Percentiles rank a stretch among this genome's conserved stretches.
These are phyloP conservation scores for Archips crataeganus DNA, from an alignment of 2,888 invertebrate species.

Conservation along the genomic window DNA sequence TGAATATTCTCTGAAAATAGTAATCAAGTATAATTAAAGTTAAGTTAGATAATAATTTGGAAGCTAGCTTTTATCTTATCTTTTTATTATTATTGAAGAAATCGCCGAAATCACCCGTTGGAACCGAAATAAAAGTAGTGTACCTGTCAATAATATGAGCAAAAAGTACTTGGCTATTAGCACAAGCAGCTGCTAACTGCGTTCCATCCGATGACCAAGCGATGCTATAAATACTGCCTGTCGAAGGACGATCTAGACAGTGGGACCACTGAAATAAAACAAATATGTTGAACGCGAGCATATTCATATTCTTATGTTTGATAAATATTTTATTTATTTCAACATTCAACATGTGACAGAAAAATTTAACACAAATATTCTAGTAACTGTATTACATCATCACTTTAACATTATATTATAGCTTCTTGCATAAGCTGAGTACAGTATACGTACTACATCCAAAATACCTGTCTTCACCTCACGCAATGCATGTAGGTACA, in stretches of 20 bases:
- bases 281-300: not conserved
- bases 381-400: too few relatives aligned
- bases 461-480: too few relatives aligned
- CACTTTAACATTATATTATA: too few relatives aligned
- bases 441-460: too few relatives aligned
- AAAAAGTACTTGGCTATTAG: conserved; percentile 95
- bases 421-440: too few relatives aligned
- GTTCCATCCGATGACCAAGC: conserved; percentile 99
- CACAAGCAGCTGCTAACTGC: conserved; percentile 97
- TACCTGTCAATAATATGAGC: conserved; percentile 96
- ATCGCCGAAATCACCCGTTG: not conserved
- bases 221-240: conserved; percentile 95
- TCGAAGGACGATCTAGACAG: conserved; percentile 94
- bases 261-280: conserved; percentile 93
- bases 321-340: too few relatives aligned
- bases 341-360: too few relatives aligned
- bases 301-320: not conserved
- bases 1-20: conserved; percentile 88
- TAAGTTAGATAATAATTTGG: not conserved
- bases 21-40: not conserved
- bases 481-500: too few relatives aligned
- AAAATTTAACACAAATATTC: too few relatives aligned
- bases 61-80: not conserved
- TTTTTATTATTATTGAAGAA: not conserved
- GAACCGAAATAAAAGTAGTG: conserved; percentile 45